Conservation (phyloP, 2,113 vertebrate species). For the Oryzias melastigma region DNA sequence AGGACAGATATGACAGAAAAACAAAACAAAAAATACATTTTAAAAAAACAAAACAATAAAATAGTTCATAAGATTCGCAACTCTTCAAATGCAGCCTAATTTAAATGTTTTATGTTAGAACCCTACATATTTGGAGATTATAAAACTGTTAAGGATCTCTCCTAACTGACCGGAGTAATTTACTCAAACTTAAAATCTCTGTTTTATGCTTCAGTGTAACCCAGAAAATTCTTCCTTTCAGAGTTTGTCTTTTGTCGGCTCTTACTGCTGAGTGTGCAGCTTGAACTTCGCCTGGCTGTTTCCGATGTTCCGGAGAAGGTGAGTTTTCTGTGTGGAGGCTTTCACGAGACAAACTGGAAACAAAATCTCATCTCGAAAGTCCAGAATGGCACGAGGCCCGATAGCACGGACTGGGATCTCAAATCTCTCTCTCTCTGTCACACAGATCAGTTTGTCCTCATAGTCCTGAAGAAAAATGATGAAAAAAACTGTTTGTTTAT, state of each 20-base stretch:
- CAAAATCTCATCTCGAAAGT: conserved; percentile 83
- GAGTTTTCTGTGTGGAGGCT: conserved; percentile 74
- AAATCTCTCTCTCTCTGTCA: conserved; percentile 83
- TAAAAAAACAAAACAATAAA: too few relatives aligned
- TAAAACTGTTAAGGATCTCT: too few relatives aligned
- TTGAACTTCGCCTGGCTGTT: conserved; percentile 77
- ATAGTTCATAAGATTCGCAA: too few relatives aligned
- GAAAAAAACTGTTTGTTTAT: background rate
- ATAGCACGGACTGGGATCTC: conserved; percentile 81
- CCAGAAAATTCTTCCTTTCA: background rate
- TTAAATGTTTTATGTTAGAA: too few relatives aligned
- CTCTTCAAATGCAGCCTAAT: too few relatives aligned
- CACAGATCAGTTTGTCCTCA: conserved; percentile 77
- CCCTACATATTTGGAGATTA: too few relatives aligned
- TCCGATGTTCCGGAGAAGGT: conserved; percentile 82
- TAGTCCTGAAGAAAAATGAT: conserved; percentile 79
- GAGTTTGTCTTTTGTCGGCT: background rate
- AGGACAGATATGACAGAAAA: too few relatives aligned
- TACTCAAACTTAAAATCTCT: too few relatives aligned
- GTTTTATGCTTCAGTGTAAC: too few relatives aligned
- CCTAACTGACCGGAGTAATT: too few relatives aligned
- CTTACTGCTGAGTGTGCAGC: conserved; percentile 78
- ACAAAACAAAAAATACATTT: too few relatives aligned
- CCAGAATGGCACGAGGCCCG: conserved; percentile 80
- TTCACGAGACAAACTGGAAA: conserved; percentile 83